phyloP scores from a whole-genome alignment of 1,140 invertebrate species.

The Batillaria attramentaria region DNA sequence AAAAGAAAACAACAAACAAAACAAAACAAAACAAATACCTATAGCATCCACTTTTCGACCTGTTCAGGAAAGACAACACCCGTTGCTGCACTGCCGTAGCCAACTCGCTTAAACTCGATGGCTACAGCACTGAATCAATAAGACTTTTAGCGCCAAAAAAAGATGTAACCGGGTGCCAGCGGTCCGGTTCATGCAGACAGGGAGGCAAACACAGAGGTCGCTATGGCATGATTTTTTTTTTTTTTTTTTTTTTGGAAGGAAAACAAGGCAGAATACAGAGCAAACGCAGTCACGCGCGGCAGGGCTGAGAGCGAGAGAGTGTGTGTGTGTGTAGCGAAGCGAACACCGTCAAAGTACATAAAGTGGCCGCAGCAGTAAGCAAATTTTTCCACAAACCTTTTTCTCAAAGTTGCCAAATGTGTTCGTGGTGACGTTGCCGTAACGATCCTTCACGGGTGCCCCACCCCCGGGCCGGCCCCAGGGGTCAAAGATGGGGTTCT shows the following conservation, averaged over 20 bases:
- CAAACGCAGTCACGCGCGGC: too few species aligned
- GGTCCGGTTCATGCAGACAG: too few species aligned
- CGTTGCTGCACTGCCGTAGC: too few species aligned
- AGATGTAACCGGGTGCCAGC: too few species aligned
- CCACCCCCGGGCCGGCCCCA: conserved; percentile 60
- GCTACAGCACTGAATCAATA: too few species aligned
- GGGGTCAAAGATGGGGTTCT: conserved; percentile 48
- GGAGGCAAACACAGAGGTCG: neutral
- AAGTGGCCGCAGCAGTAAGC: neutral
- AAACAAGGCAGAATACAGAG: too few species aligned
- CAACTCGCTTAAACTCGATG: too few species aligned
- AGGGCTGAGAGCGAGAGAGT: neutral
- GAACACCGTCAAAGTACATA: neutral
- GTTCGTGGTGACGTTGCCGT: conserved; percentile 50
- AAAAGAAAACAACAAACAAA: too few species aligned
- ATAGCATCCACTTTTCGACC: too few species aligned
- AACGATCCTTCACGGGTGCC: conserved; percentile 53
- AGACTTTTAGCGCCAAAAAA: too few species aligned
- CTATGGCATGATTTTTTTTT: neutral
- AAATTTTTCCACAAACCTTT: neutral
- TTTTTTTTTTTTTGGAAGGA: conserved; percentile 3
- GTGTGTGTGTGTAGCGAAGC: neutral
- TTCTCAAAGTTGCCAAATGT: conserved; percentile 46
- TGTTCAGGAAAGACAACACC: too few species aligned
- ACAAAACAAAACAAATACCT: too few species aligned